phyloP scores from a whole-genome alignment of 2,113 vertebrate genomes.

The Glaucomys volans region DNA sequence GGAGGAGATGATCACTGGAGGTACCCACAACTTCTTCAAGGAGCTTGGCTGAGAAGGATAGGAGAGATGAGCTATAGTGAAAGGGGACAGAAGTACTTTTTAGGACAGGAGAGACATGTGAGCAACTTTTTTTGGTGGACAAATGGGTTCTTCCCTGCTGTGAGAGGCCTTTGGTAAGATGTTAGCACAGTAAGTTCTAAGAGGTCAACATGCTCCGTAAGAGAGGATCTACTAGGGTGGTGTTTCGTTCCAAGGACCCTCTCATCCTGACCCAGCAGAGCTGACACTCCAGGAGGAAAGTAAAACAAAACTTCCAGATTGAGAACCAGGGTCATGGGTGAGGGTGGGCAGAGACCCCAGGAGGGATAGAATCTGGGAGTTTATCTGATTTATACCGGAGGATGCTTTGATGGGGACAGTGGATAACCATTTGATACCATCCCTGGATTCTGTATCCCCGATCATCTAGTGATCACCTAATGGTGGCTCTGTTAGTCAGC shows the following conservation, averaged over 20 bases:
- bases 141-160: neutral
- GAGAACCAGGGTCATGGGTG: neutral
- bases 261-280: neutral
- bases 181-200: neutral
- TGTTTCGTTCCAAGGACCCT: neutral
- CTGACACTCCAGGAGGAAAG: neutral
- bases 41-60: neutral
- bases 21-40: neutral
- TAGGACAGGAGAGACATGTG: neutral
- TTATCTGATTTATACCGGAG: neutral
- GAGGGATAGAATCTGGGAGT: neutral
- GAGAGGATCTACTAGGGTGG: neutral
- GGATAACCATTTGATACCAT: neutral
- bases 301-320: neutral
- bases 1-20: rapidly evolving
- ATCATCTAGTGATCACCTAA: rapidly evolving
- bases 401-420: neutral
- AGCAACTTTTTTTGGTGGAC: neutral
- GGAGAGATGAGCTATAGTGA: neutral
- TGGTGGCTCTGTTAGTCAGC: neutral
- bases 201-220: neutral
- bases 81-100: neutral
- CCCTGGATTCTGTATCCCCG: neutral
- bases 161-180: neutral
- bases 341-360: neutral